Conservation (phyloP, 2,113 vertebrate species). For the Ammodytes dubius region DNA sequence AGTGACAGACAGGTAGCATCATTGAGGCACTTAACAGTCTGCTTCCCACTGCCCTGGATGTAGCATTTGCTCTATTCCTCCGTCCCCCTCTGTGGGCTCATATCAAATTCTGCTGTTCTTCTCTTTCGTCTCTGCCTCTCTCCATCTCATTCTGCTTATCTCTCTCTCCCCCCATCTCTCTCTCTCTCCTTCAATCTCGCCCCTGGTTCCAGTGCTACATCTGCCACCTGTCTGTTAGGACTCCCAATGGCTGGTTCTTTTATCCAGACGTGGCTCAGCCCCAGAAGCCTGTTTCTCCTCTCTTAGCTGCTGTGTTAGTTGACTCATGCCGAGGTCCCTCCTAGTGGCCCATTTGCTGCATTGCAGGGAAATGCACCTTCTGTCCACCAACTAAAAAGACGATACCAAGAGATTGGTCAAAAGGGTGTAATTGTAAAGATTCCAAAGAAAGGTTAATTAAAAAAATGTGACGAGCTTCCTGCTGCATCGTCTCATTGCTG, state of each 20-base stretch:
- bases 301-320: constrained; percentile 27
- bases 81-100: constrained; percentile 60
- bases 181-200: constrained; percentile 29
- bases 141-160: constrained; percentile 5
- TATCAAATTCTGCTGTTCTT: constrained; percentile 86
- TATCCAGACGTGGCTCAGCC: constrained; percentile 52
- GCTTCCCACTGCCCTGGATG: constrained; percentile 23
- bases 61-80: constrained; percentile 73
- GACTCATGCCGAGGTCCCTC: constrained; percentile 11
- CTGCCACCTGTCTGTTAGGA: constrained; percentile 82
- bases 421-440: too few species aligned
- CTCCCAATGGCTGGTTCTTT: constrained; percentile 68
- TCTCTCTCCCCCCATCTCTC: constrained; percentile 6
- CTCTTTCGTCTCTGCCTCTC: constrained; percentile 71
- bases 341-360: constrained; percentile 58
- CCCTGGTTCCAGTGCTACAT: constrained; percentile 44
- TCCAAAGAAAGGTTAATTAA: too few species aligned
- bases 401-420: too few species aligned
- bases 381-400: constrained; percentile 35
- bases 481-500: too few species aligned
- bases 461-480: too few species aligned
- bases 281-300: constrained; percentile 30
- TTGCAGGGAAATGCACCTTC: constrained; percentile 23
- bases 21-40: constrained; percentile 9
- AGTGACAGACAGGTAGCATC: constrained; percentile 63